Base-by-base conservation (phyloP, 2,888 invertebrate species). In the Perithous albicinctus region DNA sequence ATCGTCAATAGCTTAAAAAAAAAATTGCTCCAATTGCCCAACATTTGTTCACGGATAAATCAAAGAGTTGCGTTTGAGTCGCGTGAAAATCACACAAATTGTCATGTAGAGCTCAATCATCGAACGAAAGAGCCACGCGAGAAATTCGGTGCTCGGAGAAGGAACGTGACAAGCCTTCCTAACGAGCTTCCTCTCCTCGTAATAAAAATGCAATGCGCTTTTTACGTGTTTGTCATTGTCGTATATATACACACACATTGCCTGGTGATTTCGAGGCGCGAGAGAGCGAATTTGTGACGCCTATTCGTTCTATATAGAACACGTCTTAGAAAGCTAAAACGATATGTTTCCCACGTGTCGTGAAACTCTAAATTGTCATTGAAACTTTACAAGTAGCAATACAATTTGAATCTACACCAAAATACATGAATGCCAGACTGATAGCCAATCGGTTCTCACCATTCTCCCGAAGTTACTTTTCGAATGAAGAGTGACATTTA, bases 361-460 rank as follows among this genome's bases (percentile, higher is more conserved):
- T 32, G 73, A 78, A 63, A 69, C 54, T 38, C 41, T 15, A 43
- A 63, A 74, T 78, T 78, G 35, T 72, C 64, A 12, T 64, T 12
- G 51, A 76, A 66, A 66, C 32, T n/a, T 4, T 54, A 23, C 56
- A 41, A 41, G 4, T 66, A 10, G 10, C 64, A 38, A 80, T 69
- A 41, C 54, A 26, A 15, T 18, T 10, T 15, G 69, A 64, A 70
- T 46, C 26, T 20, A 18, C n/a, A n/a, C 2, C 12, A 56, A 66
- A 38, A n/a, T 67, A 10, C 51, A 29, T 8, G 7, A 46, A 26
- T 8, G 54, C 5, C n/a, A n/a, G n/a, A n/a, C 32, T 35, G 48
- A 56, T 26, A 2, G 41, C n/a, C 54, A 26, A 75, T 38, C 54
- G 56, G 41, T 66, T 48, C n/a, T 54, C 38, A 12, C 48, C 4